phyloP scores from a whole-genome alignment of 1,140 invertebrate species.

The Drosophila nannoptera region DNA sequence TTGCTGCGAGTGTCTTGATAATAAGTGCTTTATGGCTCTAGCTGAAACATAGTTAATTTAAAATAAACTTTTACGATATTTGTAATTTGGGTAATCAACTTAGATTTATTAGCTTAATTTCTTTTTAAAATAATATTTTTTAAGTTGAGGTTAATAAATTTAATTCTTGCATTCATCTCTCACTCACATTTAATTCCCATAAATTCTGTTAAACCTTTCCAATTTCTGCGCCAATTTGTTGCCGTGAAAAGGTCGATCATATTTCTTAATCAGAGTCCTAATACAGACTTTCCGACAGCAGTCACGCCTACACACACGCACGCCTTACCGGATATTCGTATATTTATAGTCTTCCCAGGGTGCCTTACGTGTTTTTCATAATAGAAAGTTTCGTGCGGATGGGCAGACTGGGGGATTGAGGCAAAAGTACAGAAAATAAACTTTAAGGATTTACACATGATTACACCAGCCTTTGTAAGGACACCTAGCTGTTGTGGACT shows the following conservation, averaged over 20 bases:
- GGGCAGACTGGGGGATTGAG: background rate
- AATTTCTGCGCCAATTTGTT: background rate
- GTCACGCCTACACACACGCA: conserved; percentile 1
- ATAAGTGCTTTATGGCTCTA: too few relatives aligned
- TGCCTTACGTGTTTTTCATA: conserved; percentile 31
- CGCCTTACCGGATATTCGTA: conserved; percentile 29
- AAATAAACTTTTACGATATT: too few relatives aligned
- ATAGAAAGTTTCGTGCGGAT: background rate
- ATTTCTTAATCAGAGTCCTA: conserved; percentile 29
- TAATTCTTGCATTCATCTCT: background rate
- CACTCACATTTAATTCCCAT: too few relatives aligned
- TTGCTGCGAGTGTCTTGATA: too few relatives aligned
- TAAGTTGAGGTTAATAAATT: background rate
- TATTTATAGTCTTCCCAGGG: conserved; percentile 19
- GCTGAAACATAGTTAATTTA: too few relatives aligned
- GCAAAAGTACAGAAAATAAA: conserved; percentile 32
- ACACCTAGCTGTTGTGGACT: conserved; percentile 17
- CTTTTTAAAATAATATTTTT: too few relatives aligned
- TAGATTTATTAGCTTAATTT: too few relatives aligned
- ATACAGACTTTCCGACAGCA: conserved; percentile 7
- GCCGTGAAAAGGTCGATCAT: conserved; percentile 3
- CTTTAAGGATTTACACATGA: conserved; percentile 49
- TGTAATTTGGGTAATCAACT: too few relatives aligned
- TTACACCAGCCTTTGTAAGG: conserved; percentile 42
- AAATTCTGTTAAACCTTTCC: conserved; percentile 10